Evolutionary conservation across 2,113 vertebrate species (phyloP).

Genomic region (Rhodinocichla rosea): DNA sequence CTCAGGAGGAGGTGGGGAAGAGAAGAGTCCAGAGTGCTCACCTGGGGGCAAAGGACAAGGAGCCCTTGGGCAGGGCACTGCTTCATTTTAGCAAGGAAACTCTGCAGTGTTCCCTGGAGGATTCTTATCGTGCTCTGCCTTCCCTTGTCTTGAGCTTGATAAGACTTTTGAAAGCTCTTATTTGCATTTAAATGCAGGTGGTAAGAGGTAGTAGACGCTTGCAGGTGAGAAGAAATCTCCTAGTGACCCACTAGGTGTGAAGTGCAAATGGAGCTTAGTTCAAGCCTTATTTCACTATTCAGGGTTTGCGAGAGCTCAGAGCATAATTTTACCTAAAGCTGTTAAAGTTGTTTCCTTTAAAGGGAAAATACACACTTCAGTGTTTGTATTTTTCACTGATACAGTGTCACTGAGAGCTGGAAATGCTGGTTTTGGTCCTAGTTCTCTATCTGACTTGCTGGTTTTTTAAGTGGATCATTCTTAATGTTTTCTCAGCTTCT

Average conservation of each 20-base stretch:
- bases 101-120: accelerated
- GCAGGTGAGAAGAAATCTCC: neutral
- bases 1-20: neutral
- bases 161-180: neutral
- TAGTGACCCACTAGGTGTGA: neutral
- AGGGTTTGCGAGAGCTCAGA: neutral
- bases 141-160: neutral
- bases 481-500: neutral
- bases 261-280: neutral
- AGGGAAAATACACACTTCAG: neutral
- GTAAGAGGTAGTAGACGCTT: neutral
- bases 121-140: neutral
- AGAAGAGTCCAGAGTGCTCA: neutral
- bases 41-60: neutral
- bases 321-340: neutral
- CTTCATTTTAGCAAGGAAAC: neutral
- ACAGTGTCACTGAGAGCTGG: neutral
- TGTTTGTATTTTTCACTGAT: neutral
- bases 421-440: neutral
- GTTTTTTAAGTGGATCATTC: neutral
- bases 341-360: neutral
- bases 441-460: neutral
- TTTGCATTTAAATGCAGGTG: neutral
- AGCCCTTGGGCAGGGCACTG: neutral
- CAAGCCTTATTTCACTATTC: neutral